These are phyloP conservation scores for Matsumurasca onukii DNA, from an alignment of 1,140 invertebrate genomes.

Conservation along the genomic window DNA sequence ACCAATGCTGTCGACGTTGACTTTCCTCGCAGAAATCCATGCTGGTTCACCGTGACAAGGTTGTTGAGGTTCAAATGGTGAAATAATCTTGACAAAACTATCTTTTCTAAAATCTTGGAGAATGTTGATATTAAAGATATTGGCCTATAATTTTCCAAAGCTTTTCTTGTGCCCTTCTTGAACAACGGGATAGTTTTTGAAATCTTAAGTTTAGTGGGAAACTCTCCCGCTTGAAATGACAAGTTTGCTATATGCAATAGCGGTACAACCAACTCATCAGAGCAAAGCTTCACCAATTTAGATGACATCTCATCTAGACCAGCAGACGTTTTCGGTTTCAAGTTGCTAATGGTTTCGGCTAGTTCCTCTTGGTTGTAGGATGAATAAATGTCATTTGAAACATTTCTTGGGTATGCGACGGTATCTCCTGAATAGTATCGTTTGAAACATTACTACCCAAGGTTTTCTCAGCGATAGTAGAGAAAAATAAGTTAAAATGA, in stretches of 20 bases:
- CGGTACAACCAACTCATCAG: not conserved
- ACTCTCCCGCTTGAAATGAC: not conserved
- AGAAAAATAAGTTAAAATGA: not conserved
- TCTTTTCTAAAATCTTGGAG: not conserved
- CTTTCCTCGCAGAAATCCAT: not conserved
- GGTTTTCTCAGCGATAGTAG: not conserved
- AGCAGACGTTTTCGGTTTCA: not conserved
- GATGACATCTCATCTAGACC: not conserved
- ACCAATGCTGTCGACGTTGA: conserved; percentile 2
- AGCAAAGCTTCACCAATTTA: not conserved
- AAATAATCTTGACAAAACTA: no score
- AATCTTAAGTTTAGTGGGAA: not conserved
- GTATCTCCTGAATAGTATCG: not conserved
- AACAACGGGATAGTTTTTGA: not conserved
- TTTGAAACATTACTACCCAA: not conserved
- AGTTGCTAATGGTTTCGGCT: not conserved
- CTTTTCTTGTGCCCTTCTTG: not conserved
- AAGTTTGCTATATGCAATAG: not conserved
- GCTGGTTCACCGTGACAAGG: not conserved
- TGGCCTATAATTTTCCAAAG: not conserved
- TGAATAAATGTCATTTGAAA: not conserved
- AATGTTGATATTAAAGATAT: not conserved
- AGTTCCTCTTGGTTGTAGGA: not conserved
- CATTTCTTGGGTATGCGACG: no score
- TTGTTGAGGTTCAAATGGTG: not conserved